Conservation (phyloP, 2,113 vertebrate species). For the Scalopus aquaticus region DNA sequence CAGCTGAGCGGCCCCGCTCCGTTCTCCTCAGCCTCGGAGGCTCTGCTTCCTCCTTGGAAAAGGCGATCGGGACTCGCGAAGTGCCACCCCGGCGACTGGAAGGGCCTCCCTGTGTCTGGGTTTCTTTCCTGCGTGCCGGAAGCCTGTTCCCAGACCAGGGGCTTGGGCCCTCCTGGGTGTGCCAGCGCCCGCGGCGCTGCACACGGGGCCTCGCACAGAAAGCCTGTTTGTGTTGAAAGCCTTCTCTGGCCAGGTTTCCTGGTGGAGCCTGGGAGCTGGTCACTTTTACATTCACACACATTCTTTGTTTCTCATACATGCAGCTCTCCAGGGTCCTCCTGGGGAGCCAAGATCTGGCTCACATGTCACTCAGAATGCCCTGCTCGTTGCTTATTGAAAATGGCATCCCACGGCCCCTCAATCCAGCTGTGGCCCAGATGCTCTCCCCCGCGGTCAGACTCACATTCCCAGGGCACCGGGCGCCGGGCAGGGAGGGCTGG, state of each 20-base stretch:
- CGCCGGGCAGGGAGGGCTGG: neutral
- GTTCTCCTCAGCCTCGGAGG: neutral
- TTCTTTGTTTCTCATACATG: slow-evolving; percentile 1
- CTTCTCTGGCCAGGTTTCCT: slow-evolving; percentile 1
- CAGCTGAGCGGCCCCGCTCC: neutral
- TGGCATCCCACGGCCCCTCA: neutral
- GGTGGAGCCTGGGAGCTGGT: neutral
- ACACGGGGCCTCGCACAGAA: neutral
- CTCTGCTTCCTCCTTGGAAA: rapidly evolving
- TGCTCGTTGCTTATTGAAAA: neutral
- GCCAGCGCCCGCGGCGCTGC: neutral
- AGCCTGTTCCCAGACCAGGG: neutral
- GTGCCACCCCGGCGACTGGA: neutral
- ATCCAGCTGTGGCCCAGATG: neutral
- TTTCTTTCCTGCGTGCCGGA: neutral
- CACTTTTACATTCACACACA: slow-evolving; percentile 15
- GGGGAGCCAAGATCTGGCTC: slow-evolving; percentile 34
- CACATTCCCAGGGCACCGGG: neutral
- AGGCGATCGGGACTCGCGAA: neutral
- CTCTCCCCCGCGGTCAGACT: neutral
- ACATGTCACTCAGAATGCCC: neutral
- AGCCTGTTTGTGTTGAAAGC: slow-evolving; percentile 29
- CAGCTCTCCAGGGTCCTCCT: neutral
- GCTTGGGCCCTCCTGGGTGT: neutral
- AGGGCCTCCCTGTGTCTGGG: neutral